These are phyloP conservation scores for Epinephelus malabaricus DNA, from an alignment of 2,797 vertebrate species.

Conservation along the genomic window DNA sequence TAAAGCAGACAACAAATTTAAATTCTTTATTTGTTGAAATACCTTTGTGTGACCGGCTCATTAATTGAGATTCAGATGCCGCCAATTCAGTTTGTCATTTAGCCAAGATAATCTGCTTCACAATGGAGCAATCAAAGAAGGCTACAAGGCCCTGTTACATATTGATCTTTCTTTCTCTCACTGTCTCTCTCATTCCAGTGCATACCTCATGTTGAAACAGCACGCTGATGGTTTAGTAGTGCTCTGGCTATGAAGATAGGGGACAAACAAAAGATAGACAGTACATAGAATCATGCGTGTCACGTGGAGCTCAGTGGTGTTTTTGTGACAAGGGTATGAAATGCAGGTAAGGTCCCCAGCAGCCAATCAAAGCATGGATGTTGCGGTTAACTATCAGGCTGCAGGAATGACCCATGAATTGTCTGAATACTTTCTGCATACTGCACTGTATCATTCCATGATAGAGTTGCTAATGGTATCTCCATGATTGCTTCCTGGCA, in stretches of 20 bases:
- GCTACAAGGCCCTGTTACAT: not conserved
- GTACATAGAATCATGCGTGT: not conserved
- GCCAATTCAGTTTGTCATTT: constrained; percentile 15
- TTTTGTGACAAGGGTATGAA: not conserved
- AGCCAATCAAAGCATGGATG: not conserved
- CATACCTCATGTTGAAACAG: not conserved
- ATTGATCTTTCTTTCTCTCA: not conserved
- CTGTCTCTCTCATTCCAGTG: not conserved
- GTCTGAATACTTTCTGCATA: not conserved
- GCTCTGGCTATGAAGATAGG: not conserved
- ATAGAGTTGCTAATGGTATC: too few relatives aligned
- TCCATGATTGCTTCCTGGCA: too few relatives aligned
- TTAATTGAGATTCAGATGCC: constrained; percentile 13
- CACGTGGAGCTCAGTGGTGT: not conserved
- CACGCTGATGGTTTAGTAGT: too few relatives aligned
- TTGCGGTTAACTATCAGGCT: not conserved
- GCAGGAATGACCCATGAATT: not conserved
- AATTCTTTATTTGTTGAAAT: constrained; percentile 1
- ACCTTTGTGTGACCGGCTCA: constrained; percentile 8
- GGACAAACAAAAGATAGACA: too few relatives aligned
- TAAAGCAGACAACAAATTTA: constrained; percentile 13
- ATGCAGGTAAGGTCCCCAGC: not conserved
- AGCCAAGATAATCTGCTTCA: constrained; percentile 16
- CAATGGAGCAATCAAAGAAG: not conserved
- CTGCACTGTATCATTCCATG: too few relatives aligned